Base-by-base conservation (phyloP, 2,888 invertebrate genomes). In the Drosophila testacea region DNA sequence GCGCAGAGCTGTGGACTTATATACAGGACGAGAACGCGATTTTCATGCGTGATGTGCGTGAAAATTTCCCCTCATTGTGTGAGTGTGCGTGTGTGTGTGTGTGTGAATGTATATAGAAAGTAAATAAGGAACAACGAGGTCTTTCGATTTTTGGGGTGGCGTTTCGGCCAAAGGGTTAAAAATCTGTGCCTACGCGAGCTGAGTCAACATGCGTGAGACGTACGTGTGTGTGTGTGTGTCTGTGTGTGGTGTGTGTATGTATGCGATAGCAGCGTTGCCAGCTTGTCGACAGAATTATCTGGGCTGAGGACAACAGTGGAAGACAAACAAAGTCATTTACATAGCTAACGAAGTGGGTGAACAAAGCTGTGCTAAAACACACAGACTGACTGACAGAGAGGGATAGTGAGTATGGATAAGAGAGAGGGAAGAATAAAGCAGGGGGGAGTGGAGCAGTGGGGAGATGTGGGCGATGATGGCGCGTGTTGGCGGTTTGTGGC, bases 301-400 rank as follows among this genome's bases (percentile, higher is more conserved):
- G 56, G 55, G 62, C 48, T 42, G 39, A 77, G 60, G 57, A 56
- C 67, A 73, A 79, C 73, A 82, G 80, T 67, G 75, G 44, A 78
- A 73, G 69, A 66, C 83, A 86, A 83, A 86, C 87, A 86, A 88
- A 88, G 77, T 88, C 87, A 88, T 85, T 85, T 85, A 85, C 85
- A 81, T 85, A 78, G 81, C 79, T 87, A 88, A 85, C 84, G 89
- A 87, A 88, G 84, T 88, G 74, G 71, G 75, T 81, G 87, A 74
- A 75, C 80, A 80, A 71, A 70, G 66, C 51, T 38, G 41, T 47
- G 10, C 34, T 30, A 57, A 32, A 41, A 61, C 16, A 46, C 47
- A 54, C 39, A 34, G 38, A 10, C 6, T 30, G 1, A 11, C 6
- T 34, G 27, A 11, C 11, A 38, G 38, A 27, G 6, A 27, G 4